phyloP scores from a whole-genome alignment of 92 coral and sea anemone species.

The Epizoanthus ramosus region DNA sequence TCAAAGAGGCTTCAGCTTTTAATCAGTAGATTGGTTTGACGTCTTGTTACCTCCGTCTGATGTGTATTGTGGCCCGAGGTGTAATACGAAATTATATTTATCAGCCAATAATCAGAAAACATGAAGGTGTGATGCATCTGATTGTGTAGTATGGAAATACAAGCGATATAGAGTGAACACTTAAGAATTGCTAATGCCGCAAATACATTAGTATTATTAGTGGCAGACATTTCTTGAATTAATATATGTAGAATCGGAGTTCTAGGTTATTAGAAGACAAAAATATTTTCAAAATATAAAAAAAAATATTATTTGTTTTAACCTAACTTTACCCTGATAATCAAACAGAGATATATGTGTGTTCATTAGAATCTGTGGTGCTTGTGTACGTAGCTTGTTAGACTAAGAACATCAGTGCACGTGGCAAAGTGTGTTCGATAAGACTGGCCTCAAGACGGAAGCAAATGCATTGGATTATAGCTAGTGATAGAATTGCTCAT shows the following conservation, averaged over 20 bases:
- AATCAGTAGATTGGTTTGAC: slow-evolving; percentile 16
- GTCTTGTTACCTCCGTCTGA: neutral
- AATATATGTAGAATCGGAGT: neutral
- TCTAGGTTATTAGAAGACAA: neutral
- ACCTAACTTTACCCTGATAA: slow-evolving; percentile 1
- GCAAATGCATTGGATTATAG: neutral
- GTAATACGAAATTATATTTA: neutral
- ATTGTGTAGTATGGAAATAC: neutral
- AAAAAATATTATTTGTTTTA: neutral
- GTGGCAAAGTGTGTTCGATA: slow-evolving; percentile 21
- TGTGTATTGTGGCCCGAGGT: neutral
- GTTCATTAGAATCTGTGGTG: neutral
- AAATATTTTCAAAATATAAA: neutral
- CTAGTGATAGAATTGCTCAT: neutral
- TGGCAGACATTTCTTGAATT: neutral
- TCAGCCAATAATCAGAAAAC: neutral
- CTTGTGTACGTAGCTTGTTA: neutral
- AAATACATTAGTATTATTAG: neutral
- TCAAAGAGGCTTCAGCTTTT: neutral
- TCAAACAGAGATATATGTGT: slow-evolving; percentile 4
- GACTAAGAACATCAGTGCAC: neutral
- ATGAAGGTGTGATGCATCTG: neutral
- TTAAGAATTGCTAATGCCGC: neutral
- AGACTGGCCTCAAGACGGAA: neutral
- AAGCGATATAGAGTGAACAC: neutral